These are phyloP conservation scores for Eumaeus atala DNA, from an alignment of 1,140 invertebrate genomes.

Conservation along the genomic window DNA sequence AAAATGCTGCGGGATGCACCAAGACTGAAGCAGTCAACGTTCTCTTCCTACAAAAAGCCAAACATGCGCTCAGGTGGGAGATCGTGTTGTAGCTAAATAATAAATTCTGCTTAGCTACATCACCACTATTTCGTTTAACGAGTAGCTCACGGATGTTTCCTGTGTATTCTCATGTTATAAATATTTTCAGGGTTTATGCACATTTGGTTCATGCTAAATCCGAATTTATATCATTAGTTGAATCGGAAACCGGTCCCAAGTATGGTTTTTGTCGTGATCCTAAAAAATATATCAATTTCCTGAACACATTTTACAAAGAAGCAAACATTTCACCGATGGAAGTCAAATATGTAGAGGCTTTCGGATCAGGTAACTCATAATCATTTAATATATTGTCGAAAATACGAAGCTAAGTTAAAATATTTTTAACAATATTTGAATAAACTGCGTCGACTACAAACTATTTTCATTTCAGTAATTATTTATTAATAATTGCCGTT, in stretches of 20 bases:
- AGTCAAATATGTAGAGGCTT: slow-evolving; percentile 83
- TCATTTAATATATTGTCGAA: slow-evolving; percentile 38
- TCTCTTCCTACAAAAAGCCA: slow-evolving; percentile 85
- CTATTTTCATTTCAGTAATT: too few relatives aligned
- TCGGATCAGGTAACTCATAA: slow-evolving; percentile 74
- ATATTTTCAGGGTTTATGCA: not conserved
- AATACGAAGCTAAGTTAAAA: not conserved
- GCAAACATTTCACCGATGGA: slow-evolving; percentile 75
- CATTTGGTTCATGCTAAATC: not conserved
- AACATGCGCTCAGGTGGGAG: slow-evolving; percentile 79
- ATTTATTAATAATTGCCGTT: too few relatives aligned
- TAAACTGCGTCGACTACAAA: too few relatives aligned
- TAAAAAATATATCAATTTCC: slow-evolving; percentile 73
- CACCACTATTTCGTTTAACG: too few relatives aligned
- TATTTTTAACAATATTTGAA: too few relatives aligned
- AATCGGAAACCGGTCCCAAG: not conserved
- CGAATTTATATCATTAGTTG: not conserved
- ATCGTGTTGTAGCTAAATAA: too few relatives aligned
- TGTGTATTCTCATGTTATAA: too few relatives aligned
- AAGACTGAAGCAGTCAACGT: slow-evolving; percentile 82
- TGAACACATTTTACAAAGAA: slow-evolving; percentile 78
- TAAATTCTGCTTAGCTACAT: too few relatives aligned
- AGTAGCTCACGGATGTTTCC: too few relatives aligned
- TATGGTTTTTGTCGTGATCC: slow-evolving; percentile 50
- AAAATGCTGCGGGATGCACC: slow-evolving; percentile 80